Base-by-base conservation (phyloP, 2,888 invertebrate genomes). In the Agonopterix arenella region DNA sequence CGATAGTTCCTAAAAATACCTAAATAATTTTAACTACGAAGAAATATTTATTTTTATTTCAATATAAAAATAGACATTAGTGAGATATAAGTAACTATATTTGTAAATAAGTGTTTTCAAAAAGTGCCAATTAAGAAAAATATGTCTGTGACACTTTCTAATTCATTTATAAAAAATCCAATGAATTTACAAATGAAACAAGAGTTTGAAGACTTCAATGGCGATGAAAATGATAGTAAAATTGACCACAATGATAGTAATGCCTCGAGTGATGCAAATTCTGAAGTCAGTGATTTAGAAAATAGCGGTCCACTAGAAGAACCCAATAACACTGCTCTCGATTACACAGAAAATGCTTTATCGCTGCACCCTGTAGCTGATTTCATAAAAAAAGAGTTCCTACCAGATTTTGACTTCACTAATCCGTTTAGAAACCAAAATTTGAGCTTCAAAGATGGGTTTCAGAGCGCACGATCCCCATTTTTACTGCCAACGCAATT, bases 401-500 rank as follows among this genome's bases (percentile, higher is more conserved):
- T 89, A 54, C 83, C 89, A 11, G 89, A 89, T 8, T 80, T 89
- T 45, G 75, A 85, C 55, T 88, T 89, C 49, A 64, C 73, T 4
- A 89, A 86, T 65, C 84, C 86, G 1, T 88, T 89, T 64, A 68
- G 86, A 55, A 84, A 78, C 55, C 86, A 86, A 49, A 84, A 75
- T 61, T 59, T 88, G 11, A 60, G 66, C 0, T 89, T 86, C 47
- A 89, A 89, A 55, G 80, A 88, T 69, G 76, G 80, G 0, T 81
- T 84, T 48, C 80, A 81, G 49, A 80, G 72, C 52, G 54, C 68
- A 1, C 64, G 80, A 48, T 80, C 90, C 0, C 90, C 91, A 11
- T 93, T 93, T 64, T 76, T 95, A 48, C 84, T 95, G 55, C 95
- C 95, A 8, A 93, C 94, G 50, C 95, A 95, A 69, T 88, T 95